Evolutionary conservation across 2,888 invertebrate genomes (phyloP).

Genomic region (Torymus auratus): DNA sequence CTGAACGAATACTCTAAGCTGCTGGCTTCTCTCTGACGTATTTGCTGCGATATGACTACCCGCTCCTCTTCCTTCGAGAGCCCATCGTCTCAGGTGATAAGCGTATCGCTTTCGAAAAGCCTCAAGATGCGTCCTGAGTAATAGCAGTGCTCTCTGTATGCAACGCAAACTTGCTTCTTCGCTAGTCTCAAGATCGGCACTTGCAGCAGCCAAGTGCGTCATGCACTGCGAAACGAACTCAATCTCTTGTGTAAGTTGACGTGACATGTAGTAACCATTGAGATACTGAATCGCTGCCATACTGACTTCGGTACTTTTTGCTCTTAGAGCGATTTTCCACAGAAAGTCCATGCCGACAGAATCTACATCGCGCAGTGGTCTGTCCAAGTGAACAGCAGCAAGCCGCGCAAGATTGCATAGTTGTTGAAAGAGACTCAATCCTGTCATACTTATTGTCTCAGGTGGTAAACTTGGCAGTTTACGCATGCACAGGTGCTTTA

Average conservation of each 20-base stretch:
- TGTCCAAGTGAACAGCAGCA: constrained; percentile 82
- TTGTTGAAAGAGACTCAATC: constrained; percentile 93
- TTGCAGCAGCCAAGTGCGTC: constrained; percentile 91
- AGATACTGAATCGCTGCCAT: constrained; percentile 96
- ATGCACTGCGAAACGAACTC: constrained; percentile 96
- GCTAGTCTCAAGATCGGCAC: constrained; percentile 81
- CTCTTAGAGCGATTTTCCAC: constrained; percentile 95
- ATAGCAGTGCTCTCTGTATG: constrained; percentile 91
- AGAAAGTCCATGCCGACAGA: constrained; percentile 93
- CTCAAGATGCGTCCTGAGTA: constrained; percentile 95
- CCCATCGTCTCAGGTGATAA: constrained; percentile 93
- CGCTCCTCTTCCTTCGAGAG: constrained; percentile 87
- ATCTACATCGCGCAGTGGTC: constrained; percentile 77
- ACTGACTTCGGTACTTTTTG: constrained; percentile 95
- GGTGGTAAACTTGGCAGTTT: constrained; percentile 93
- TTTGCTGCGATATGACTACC: constrained; percentile 85
- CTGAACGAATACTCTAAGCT: constrained; percentile 89
- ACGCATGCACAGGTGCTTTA: constrained; percentile 91
- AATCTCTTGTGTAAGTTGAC: constrained; percentile 92
- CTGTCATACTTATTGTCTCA: constrained; percentile 94
- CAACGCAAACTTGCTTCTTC: constrained; percentile 87
- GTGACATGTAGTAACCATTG: constrained; percentile 95
- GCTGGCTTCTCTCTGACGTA: constrained; percentile 81
- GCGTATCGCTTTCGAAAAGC: constrained; percentile 92
- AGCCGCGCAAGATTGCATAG: constrained; percentile 91